phyloP scores from a whole-genome alignment of 1,140 invertebrate genomes.

The Pseudomyrmex sp. region DNA sequence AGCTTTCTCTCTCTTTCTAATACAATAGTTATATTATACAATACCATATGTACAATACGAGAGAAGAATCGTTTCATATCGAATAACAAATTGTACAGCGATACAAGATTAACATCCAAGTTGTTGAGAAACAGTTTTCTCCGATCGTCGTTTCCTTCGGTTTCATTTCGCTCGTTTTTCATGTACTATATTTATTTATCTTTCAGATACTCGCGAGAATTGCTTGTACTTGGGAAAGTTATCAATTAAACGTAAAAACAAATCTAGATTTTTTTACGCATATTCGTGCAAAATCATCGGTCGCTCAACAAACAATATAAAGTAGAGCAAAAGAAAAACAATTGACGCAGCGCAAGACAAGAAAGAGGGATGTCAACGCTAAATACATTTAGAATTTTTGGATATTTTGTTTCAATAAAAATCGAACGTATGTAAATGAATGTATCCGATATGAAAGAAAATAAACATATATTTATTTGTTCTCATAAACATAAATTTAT shows the following conservation, averaged over 20 bases:
- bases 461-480: constrained; percentile 58
- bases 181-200: not conserved
- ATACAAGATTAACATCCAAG: constrained; percentile 71
- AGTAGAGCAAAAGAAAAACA: not conserved
- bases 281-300: too few species aligned
- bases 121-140: constrained; percentile 55
- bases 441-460: constrained; percentile 44
- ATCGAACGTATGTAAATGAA: constrained; percentile 11
- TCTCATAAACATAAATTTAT: constrained; percentile 38
- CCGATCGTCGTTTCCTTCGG: not conserved
- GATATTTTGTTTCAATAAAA: too few species aligned
- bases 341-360: not conserved
- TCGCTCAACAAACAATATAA: too few species aligned
- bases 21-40: constrained; percentile 70
- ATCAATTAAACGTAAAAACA: too few species aligned
- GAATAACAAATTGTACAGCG: constrained; percentile 76
- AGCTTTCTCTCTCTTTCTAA: constrained; percentile 58
- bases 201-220: too few species aligned
- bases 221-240: too few species aligned
- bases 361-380: not conserved
- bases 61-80: constrained; percentile 66
- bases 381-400: not conserved
- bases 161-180: not conserved
- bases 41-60: constrained; percentile 70
- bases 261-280: too few species aligned